phyloP scores from a whole-genome alignment of 2,888 invertebrate genomes.

The Meghimatium bilineatum region DNA sequence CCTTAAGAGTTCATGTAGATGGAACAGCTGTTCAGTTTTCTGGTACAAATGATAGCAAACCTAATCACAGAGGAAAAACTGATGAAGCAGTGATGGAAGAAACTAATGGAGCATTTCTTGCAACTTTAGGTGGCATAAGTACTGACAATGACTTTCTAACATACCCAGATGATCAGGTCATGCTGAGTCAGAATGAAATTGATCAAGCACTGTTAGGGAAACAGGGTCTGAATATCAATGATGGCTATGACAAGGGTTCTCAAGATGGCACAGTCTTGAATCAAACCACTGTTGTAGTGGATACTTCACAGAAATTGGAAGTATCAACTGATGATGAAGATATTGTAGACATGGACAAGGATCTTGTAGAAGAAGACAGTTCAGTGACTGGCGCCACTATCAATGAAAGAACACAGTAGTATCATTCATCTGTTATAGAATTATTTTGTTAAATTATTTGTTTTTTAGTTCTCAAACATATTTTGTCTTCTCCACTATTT shows the following conservation, averaged over 20 bases:
- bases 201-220: constrained; percentile 38
- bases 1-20: constrained; percentile 62
- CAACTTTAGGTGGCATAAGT: neutral
- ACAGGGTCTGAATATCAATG: neutral
- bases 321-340: neutral
- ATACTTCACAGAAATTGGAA: neutral
- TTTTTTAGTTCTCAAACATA: no score
- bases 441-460: no score
- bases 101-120: neutral
- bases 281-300: neutral
- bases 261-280: neutral
- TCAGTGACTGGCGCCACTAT: neutral
- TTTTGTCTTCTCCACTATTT: no score
- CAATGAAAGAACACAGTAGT: constrained; percentile 14
- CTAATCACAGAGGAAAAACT: neutral
- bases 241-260: neutral
- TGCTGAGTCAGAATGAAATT: constrained; percentile 28
- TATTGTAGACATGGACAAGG: neutral
- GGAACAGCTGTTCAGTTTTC: neutral
- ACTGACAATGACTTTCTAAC: neutral
- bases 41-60: neutral
- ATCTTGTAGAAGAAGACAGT: neutral
- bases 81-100: constrained; percentile 1
- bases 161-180: neutral
- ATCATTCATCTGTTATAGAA: neutral